Conservation (phyloP, 2,888 invertebrate species). For the Drosophila anomalata region DNA sequence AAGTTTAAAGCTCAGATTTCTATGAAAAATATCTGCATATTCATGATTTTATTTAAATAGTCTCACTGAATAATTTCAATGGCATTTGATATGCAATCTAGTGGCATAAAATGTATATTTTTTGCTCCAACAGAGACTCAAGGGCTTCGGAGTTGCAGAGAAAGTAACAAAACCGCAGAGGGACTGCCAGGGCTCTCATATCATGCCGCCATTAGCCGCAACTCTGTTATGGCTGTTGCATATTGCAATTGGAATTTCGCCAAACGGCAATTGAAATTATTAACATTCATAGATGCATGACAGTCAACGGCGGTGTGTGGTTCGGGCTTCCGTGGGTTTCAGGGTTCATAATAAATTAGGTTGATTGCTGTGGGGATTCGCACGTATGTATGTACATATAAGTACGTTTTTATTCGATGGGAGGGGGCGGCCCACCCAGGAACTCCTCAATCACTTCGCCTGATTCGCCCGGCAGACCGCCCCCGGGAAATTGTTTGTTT, state of each 20-base stretch:
- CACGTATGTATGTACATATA: slow-evolving; percentile 27
- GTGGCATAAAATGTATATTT: not conserved
- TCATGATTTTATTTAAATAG: not conserved
- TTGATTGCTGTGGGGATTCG: slow-evolving; percentile 69
- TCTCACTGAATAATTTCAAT: slow-evolving; percentile 11
- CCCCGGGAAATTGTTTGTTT: slow-evolving; percentile 56
- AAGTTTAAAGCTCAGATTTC: not conserved
- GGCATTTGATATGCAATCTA: not conserved
- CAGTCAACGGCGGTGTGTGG: slow-evolving; percentile 29
- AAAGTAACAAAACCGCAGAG: slow-evolving; percentile 34
- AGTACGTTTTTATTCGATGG: not conserved
- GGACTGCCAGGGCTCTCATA: slow-evolving; percentile 15
- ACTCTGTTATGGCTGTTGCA: slow-evolving; percentile 23
- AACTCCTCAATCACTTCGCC: slow-evolving; percentile 12
- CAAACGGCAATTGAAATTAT: slow-evolving; percentile 61
- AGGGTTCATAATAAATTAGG: slow-evolving; percentile 70
- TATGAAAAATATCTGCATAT: not conserved
- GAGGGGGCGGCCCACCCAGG: not conserved
- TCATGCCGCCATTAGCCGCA: slow-evolving; percentile 17
- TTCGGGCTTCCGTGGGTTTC: slow-evolving; percentile 9
- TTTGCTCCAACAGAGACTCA: slow-evolving; percentile 15
- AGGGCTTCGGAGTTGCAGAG: slow-evolving; percentile 41
- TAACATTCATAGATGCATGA: slow-evolving; percentile 64
- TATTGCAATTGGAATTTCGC: slow-evolving; percentile 11
- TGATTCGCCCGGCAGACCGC: not conserved